phyloP scores from a whole-genome alignment of 2,113 vertebrate genomes.

The Tachysurus vachellii region DNA sequence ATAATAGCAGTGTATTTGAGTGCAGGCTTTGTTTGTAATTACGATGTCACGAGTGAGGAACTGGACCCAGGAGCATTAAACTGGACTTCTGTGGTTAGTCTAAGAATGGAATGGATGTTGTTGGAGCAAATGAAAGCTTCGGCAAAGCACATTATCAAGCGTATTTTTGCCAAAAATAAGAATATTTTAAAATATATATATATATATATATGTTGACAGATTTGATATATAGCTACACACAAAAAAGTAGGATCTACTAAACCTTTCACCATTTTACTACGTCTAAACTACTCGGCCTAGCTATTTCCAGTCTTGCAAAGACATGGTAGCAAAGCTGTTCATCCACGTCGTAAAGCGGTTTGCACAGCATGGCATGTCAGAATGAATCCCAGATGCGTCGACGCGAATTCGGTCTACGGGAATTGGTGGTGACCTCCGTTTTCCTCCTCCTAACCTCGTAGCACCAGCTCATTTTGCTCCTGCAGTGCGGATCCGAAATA shows the following conservation, averaged over 20 bases:
- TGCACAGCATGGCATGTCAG: slow-evolving; percentile 13
- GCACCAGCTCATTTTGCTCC: slow-evolving; percentile 27
- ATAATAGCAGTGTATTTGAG: not conserved
- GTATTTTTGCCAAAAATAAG: not conserved
- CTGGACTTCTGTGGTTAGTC: not conserved
- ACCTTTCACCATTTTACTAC: slow-evolving; percentile 24
- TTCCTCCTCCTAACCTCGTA: slow-evolving; percentile 24
- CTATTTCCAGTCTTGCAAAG: slow-evolving; percentile 17
- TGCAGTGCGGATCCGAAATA: slow-evolving; percentile 33
- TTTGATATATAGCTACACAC: not conserved
- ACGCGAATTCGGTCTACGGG: not conserved
- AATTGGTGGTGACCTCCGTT: slow-evolving; percentile 20
- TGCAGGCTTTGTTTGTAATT: not conserved
- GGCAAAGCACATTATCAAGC: not conserved
- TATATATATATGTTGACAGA: not conserved
- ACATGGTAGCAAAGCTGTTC: slow-evolving; percentile 17
- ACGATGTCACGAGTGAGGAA: not conserved
- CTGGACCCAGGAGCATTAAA: not conserved
- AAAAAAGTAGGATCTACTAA: not conserved
- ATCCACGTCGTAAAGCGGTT: slow-evolving; percentile 24
- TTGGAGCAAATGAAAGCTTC: not conserved
- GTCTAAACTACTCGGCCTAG: not conserved
- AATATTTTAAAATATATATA: not conserved
- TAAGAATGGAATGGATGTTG: not conserved
- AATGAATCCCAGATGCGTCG: slow-evolving; percentile 34